phyloP scores from a whole-genome alignment of 2,797 vertebrate genomes.

The Pangasius krempfi region DNA sequence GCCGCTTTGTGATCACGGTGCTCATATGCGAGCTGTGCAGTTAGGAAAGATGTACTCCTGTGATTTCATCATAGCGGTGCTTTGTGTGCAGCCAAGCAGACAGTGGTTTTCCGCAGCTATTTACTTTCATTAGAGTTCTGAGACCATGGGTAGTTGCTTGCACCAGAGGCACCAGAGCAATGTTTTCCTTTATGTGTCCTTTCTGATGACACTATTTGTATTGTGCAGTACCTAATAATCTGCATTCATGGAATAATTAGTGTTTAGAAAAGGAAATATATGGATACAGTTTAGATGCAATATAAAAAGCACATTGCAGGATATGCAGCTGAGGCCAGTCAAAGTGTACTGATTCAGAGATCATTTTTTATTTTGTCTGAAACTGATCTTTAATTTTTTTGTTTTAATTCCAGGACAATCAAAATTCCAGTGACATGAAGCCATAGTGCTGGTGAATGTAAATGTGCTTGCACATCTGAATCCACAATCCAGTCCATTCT shows the following conservation, averaged over 20 bases:
- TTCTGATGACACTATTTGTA: constrained; percentile 19
- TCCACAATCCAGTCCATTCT: constrained; percentile 1
- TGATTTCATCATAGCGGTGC: constrained; percentile 38
- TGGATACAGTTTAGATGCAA: not conserved
- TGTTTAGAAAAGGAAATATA: constrained; percentile 1
- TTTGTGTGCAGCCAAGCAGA: constrained; percentile 38
- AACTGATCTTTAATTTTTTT: not conserved
- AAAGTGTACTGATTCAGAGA: not conserved
- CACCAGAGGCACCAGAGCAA: constrained; percentile 27
- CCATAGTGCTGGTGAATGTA: not conserved
- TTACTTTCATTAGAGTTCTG: constrained; percentile 52
- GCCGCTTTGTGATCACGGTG: not conserved
- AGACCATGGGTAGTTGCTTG: constrained; percentile 25
- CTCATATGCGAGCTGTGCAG: constrained; percentile 18
- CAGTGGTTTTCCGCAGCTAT: constrained; percentile 37
- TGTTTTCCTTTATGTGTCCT: constrained; percentile 25
- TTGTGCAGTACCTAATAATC: not conserved
- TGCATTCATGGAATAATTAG: not conserved
- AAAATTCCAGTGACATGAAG: not conserved
- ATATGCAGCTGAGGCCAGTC: not conserved
- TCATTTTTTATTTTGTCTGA: not conserved
- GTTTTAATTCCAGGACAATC: not conserved
- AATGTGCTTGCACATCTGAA: not conserved
- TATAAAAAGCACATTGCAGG: not conserved
- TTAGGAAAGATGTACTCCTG: constrained; percentile 32